A percentile compares a stretch with the other conserved stretches of the same genome.
These are phyloP conservation scores for Caenorhabditis sp. DNA, from an alignment of 2,888 invertebrate genomes.

Conservation along the genomic window DNA sequence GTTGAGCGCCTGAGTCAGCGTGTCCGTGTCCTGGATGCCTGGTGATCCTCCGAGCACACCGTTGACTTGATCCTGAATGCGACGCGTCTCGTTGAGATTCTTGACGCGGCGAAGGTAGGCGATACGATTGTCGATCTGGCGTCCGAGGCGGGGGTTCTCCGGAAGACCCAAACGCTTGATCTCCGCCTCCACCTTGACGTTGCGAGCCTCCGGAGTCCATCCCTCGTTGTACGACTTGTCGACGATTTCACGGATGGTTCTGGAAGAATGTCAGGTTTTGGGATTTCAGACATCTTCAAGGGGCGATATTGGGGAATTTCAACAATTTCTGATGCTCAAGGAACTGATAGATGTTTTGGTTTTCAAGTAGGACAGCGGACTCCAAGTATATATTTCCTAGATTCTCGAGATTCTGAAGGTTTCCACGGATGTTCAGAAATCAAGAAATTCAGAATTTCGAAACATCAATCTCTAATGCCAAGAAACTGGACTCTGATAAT, in stretches of 20 bases:
- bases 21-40: background rate
- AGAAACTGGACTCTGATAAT: too few species aligned
- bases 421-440: too few species aligned
- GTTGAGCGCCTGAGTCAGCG: background rate
- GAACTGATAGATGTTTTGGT: too few species aligned
- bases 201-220: conserved; percentile 65
- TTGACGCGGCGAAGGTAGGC: conserved; percentile 75
- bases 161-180: conserved; percentile 72
- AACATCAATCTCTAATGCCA: too few species aligned
- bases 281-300: too few species aligned
- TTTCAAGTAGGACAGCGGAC: too few species aligned
- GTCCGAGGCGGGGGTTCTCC: conserved; percentile 70
- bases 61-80: conserved; percentile 52
- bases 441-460: too few species aligned
- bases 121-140: conserved; percentile 76
- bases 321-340: too few species aligned
- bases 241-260: conserved; percentile 75
- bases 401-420: too few species aligned
- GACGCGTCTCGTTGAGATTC: conserved; percentile 69
- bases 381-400: too few species aligned
- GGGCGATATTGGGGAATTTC: too few species aligned
- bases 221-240: conserved; percentile 72
- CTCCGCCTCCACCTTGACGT: conserved; percentile 70
- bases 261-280: conserved; percentile 11
- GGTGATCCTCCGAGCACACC: background rate